These are phyloP conservation scores for Daubentonia madagascariensis DNA, from an alignment of 2,113 vertebrate genomes.

Conservation along the genomic window DNA sequence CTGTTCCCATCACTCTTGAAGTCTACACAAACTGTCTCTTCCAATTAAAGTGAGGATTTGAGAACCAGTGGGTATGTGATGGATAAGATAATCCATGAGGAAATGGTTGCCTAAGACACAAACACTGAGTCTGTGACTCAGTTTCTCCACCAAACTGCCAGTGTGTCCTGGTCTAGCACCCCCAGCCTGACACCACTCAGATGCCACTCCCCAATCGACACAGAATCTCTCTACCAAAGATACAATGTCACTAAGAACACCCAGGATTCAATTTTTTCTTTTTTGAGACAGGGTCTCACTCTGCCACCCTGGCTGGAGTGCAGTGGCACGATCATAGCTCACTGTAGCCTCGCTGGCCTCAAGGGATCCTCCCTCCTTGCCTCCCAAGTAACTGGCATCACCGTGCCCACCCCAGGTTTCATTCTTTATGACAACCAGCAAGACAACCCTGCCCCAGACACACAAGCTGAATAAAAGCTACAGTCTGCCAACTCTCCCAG, in stretches of 20 bases:
- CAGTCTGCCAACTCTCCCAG: too few relatives aligned
- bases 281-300: too few relatives aligned
- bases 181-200: background rate
- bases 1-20: background rate
- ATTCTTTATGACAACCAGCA: background rate
- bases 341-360: too few relatives aligned
- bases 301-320: too few relatives aligned
- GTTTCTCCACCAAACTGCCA: background rate
- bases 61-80: background rate
- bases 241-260: background rate
- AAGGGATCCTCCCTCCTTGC: too few relatives aligned
- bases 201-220: background rate
- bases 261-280: too few relatives aligned
- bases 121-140: background rate
- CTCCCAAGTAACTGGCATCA: too few relatives aligned
- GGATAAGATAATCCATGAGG: background rate
- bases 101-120: accelerated
- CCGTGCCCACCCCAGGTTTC: background rate
- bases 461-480: background rate
- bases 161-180: background rate
- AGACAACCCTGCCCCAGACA: too few relatives aligned
- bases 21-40: background rate
- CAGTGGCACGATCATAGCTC: too few relatives aligned
- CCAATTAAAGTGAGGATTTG: background rate
- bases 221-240: background rate